A percentile compares a stretch with the other conserved stretches of the same genome.
Conservation (phyloP, 2,797 vertebrate genomes). For the Lagorchestes hirsutus region DNA sequence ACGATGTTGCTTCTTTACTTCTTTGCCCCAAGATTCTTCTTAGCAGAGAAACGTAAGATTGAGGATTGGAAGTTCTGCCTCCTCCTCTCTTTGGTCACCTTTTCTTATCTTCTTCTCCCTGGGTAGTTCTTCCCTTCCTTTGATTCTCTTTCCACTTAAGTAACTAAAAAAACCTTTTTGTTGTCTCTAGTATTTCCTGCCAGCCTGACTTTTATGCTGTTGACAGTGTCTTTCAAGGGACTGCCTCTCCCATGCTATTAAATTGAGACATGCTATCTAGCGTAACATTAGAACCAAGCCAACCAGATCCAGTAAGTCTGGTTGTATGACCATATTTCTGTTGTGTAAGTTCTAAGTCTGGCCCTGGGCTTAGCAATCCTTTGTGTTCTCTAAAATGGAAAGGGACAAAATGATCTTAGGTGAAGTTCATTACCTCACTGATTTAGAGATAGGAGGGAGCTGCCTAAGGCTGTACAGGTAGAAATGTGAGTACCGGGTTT, state of each 20-base stretch:
- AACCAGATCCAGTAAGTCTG: background rate
- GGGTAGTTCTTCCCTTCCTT: background rate
- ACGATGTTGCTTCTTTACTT: background rate
- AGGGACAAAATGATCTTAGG: background rate
- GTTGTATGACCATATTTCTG: constrained; percentile 26
- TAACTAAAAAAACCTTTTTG: background rate
- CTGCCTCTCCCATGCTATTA: background rate
- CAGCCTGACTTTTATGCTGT: background rate
- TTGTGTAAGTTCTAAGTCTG: constrained; percentile 8
- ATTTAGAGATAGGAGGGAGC: background rate
- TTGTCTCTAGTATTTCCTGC: background rate
- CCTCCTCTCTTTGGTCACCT: background rate
- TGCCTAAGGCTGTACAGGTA: background rate
- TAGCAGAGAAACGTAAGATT: background rate
- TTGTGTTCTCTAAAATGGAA: background rate
- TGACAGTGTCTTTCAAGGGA: background rate
- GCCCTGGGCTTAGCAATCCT: background rate
- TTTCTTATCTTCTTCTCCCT: background rate
- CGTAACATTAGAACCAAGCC: background rate
- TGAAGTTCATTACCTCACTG: background rate
- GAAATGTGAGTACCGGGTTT: background rate
- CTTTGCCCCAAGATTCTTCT: background rate
- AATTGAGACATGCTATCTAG: background rate
- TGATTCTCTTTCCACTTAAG: background rate
- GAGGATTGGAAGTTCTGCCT: background rate